Evolutionary conservation across 2,888 invertebrate species (phyloP).

Genomic region (Tipula helvola): DNA sequence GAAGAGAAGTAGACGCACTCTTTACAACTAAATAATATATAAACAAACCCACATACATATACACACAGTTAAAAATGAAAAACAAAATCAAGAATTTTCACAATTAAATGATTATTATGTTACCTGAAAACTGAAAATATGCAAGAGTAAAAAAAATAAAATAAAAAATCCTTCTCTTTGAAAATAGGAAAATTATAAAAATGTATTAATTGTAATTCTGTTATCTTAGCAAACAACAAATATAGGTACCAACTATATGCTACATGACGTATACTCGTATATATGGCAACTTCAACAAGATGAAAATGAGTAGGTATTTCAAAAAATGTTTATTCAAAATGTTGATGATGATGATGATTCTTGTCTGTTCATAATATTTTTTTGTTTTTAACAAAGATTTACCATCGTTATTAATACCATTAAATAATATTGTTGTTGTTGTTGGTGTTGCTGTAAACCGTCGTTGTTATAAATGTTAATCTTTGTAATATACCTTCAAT

Average conservation of each 20-base stretch:
- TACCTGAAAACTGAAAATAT: not conserved
- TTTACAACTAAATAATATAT: not conserved
- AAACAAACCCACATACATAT: not conserved
- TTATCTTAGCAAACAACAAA: not conserved
- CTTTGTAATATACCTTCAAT: not conserved
- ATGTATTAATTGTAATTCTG: not conserved
- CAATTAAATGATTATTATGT: not conserved
- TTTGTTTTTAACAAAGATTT: not conserved
- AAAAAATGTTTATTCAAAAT: not conserved
- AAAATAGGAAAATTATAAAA: not conserved
- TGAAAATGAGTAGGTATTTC: not conserved
- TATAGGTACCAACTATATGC: not conserved
- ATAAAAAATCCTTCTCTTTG: not conserved
- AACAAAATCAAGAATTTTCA: not conserved
- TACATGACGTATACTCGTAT: not conserved
- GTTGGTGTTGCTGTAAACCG: not conserved
- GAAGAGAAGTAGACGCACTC: not conserved
- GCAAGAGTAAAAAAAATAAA: not conserved
- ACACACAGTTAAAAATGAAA: not conserved
- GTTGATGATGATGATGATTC: not conserved
- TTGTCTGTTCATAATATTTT: not conserved
- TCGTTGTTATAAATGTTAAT: not conserved
- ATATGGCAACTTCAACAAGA: not conserved
- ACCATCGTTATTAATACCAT: not conserved
- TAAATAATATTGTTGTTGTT: not conserved